phyloP scores from a whole-genome alignment of 1,140 invertebrate species.

The Scylla paramamosain region DNA sequence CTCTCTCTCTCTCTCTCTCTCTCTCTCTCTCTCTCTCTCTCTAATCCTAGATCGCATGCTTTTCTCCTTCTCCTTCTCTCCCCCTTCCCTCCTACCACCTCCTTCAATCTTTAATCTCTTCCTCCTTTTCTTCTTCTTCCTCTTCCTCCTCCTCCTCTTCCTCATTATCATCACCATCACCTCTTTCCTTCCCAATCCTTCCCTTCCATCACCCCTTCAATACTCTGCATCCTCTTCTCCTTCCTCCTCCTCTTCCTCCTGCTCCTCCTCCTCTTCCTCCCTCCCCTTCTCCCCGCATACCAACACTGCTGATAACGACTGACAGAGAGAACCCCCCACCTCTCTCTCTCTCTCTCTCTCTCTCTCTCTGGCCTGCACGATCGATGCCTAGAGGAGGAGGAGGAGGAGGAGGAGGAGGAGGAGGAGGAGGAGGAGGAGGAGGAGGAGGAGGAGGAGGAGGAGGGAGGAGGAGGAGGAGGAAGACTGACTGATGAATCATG shows the following conservation, averaged over 20 bases:
- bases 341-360: neutral
- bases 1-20: neutral
- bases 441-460: neutral
- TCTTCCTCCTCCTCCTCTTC: neutral
- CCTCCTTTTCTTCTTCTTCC: neutral
- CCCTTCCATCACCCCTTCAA: neutral
- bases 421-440: neutral
- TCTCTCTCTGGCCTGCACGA: neutral
- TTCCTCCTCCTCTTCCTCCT: neutral
- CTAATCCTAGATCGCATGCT: too few relatives aligned
- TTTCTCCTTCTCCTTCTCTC: neutral
- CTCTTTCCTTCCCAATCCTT: neutral
- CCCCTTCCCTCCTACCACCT: neutral
- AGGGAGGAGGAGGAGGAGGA: neutral
- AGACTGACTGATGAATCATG: neutral
- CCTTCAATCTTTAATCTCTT: neutral
- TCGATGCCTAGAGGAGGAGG: neutral
- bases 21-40: too few relatives aligned
- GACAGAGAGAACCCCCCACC: too few relatives aligned
- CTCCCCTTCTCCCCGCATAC: too few relatives aligned
- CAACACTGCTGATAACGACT: too few relatives aligned
- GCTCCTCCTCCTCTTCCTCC: neutral
- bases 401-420: neutral
- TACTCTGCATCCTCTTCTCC: too few relatives aligned
- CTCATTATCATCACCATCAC: too few relatives aligned